Conservation (phyloP, 2,888 invertebrate genomes). For the Leptopilina drosophilae region DNA sequence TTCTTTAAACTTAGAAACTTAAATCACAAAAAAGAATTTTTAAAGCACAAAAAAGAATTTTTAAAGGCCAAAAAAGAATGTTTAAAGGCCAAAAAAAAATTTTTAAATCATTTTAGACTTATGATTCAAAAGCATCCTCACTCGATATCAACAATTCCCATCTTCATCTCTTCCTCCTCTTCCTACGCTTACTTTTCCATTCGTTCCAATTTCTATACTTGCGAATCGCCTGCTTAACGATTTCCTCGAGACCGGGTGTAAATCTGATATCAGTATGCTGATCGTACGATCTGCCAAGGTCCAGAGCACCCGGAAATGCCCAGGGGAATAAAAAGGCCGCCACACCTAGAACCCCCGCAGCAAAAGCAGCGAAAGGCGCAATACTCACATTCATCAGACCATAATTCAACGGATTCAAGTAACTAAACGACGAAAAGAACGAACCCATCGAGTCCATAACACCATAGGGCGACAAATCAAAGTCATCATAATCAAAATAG, state of each 20-base stretch:
- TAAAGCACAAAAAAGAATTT: too few species aligned
- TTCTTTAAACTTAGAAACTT: too few species aligned
- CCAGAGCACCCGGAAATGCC: constrained; percentile 79
- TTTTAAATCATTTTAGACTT: too few species aligned
- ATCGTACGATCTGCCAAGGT: constrained; percentile 63
- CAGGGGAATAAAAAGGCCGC: constrained; percentile 83
- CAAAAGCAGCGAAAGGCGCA: constrained; percentile 82
- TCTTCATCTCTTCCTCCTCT: constrained; percentile 63
- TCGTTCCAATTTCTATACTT: constrained; percentile 66
- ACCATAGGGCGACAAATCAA: constrained; percentile 70
- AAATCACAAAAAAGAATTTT: too few species aligned
- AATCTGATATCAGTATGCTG: constrained; percentile 55
- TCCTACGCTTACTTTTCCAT: constrained; percentile 70
- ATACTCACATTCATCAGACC: constrained; percentile 81
- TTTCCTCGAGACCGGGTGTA: constrained; percentile 63
- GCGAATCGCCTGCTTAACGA: constrained; percentile 64
- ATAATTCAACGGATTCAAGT: constrained; percentile 81
- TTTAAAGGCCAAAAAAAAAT: too few species aligned
- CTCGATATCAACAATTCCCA: background rate
- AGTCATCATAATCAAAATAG: constrained; percentile 74
- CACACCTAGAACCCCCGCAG: constrained; percentile 81
- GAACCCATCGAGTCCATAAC: constrained; percentile 79
- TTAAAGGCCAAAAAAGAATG: too few species aligned
- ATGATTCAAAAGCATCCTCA: too few species aligned
- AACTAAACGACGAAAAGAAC: constrained; percentile 79